phyloP scores from a whole-genome alignment of 2,113 vertebrate genomes.

The Illadopsis cleaveri region DNA sequence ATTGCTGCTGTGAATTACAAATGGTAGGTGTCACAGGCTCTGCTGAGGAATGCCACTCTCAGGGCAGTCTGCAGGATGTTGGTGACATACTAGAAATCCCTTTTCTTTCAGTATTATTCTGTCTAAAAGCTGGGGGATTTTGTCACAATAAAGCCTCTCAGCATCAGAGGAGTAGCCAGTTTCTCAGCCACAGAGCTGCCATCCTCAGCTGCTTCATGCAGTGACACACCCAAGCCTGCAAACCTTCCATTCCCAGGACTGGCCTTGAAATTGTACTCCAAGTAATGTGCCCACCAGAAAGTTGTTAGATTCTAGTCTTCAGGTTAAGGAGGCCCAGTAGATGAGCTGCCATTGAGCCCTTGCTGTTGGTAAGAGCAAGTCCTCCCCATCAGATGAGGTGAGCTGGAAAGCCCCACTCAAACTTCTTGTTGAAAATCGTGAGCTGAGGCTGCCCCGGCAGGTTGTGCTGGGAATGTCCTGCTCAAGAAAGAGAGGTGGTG shows the following conservation, averaged over 20 bases:
- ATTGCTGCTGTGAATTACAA: slow-evolving; percentile 1
- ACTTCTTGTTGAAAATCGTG: background rate
- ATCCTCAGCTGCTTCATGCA: background rate
- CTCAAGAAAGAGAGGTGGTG: background rate
- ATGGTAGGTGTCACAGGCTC: background rate
- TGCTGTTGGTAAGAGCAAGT: background rate
- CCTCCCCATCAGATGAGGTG: too few species aligned
- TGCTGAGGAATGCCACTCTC: background rate
- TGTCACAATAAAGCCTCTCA: background rate
- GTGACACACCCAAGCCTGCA: background rate
- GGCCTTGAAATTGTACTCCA: background rate
- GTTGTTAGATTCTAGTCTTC: background rate
- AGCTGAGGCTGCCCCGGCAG: background rate
- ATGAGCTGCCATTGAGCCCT: background rate
- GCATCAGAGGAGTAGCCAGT: background rate
- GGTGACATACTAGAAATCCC: background rate
- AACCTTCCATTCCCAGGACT: background rate
- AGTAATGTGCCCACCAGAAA: background rate
- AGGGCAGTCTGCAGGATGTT: background rate
- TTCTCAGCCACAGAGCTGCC: background rate
- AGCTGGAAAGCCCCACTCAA: background rate
- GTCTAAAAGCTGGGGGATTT: background rate
- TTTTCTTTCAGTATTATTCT: background rate
- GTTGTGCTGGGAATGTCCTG: background rate
- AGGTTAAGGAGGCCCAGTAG: background rate